Evolutionary conservation across 2,888 invertebrate species (phyloP), one percentile per base, ranked within the genome.

Genomic region (Cheilosia grossa): DNA sequence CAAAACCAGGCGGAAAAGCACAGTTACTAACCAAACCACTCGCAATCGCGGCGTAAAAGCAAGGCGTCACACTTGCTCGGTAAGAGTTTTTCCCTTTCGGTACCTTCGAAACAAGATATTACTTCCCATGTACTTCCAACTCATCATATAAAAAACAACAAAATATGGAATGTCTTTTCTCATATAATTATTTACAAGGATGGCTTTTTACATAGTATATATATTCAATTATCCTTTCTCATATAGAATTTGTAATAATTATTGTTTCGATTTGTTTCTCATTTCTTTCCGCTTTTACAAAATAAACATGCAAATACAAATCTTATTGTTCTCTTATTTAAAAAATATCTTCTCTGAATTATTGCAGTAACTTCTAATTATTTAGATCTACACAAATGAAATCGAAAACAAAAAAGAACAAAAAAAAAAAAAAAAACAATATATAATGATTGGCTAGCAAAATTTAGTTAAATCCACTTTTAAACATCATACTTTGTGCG

Each of bases 131-230:
- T 9, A 15, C 21, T 10, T 4, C 13, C 47, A 56, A 17, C 40
- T 66, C 54, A 10, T 73, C 69, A 74, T 83, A 82, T 87, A 89
- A 89, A 88, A 89, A 89, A 90, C 87, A 90, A 91, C 89, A 89
- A 89, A 86, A 88, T 91, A 75, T 90, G 91, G 91, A 91, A 91
- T 91, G 91, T 91, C 90, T 91, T 91, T 90, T 89, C 90, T 90
- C 90, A 88, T 90, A 90, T 90, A 90, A 91, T 91, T 91, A 91
- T 91, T 91, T 91, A 91, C 91, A 91, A 90, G 90, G 90, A 90
- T 91, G 89, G 88, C 89, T 89, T 89, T 89, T 88, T 89, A 87
- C 87, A 87, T 87, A 86, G 74, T 86, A 70, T 77, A 77, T 85
- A 77, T 85, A 81, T 82, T 87, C 82, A 83, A 83, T 86, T 86